Percentiles rank a stretch among this genome's conserved stretches.
Evolutionary conservation across 2,113 vertebrate genomes (phyloP).

Genomic region (Perccottus glenii): DNA sequence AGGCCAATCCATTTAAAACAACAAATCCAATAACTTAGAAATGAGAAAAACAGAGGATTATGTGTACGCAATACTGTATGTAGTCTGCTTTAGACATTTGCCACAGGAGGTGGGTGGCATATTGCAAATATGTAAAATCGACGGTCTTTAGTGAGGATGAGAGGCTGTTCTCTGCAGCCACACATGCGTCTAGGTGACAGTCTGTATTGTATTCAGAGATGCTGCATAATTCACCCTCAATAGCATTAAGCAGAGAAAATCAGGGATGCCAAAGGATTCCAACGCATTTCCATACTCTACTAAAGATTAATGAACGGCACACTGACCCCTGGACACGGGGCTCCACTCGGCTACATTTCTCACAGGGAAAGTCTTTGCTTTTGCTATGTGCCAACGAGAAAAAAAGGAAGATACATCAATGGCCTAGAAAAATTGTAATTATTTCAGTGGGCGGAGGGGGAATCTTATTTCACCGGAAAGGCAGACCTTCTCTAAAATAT

Average conservation of each 20-base stretch:
- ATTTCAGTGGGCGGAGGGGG: slow-evolving; percentile 54
- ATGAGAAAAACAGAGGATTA: not conserved
- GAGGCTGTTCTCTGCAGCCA: not conserved
- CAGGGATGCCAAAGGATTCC: not conserved
- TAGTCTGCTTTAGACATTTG: not conserved
- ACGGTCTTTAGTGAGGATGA: not conserved
- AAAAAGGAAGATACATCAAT: slow-evolving; percentile 31
- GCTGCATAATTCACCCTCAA: not conserved
- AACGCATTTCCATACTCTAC: not conserved
- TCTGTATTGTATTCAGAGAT: not conserved
- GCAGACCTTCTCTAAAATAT: slow-evolving; percentile 41
- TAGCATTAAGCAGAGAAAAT: not conserved
- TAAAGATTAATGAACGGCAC: slow-evolving; percentile 46
- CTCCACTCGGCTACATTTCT: slow-evolving; percentile 18
- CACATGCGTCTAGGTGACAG: not conserved
- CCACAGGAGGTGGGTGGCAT: not conserved
- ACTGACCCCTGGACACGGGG: slow-evolving; percentile 30
- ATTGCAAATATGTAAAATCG: not conserved
- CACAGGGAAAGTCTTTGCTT: not conserved
- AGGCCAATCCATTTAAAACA: slow-evolving; percentile 1
- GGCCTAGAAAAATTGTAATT: slow-evolving; percentile 56
- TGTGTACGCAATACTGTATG: not conserved
- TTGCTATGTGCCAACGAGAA: slow-evolving; percentile 12
- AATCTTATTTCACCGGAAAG: slow-evolving; percentile 47
- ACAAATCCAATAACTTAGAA: not conserved